phyloP scores from a whole-genome alignment of 2,888 invertebrate species.

The Alloplasta piceator region DNA sequence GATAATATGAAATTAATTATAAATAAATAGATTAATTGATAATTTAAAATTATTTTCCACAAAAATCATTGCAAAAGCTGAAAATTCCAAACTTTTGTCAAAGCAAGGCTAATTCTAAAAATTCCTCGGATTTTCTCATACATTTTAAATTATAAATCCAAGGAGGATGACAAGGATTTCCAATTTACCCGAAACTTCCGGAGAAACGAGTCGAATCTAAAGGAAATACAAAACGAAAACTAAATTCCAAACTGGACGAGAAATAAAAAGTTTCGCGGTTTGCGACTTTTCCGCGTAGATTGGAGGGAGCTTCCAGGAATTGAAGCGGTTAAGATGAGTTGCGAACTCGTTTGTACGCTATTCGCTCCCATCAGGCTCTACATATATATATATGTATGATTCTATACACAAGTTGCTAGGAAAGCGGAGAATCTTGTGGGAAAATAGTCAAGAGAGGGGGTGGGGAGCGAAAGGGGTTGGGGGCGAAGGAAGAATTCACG shows the following conservation, averaged over 20 bases:
- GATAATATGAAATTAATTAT: no score
- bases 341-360: conserved; percentile 64
- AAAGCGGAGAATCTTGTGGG: conserved; percentile 30
- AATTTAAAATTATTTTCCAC: no score
- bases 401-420: background rate
- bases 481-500: conserved; percentile 49
- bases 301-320: conserved; percentile 4
- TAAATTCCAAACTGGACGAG: conserved; percentile 4
- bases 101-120: no score
- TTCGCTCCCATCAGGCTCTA: conserved; percentile 30
- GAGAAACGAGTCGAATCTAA: background rate
- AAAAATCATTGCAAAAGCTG: no score
- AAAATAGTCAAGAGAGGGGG: conserved; percentile 26
- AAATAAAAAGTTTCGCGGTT: conserved; percentile 28
- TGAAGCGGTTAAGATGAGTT: conserved; percentile 66
- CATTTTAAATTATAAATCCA: background rate
- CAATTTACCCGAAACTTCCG: conserved; percentile 10
- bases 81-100: no score
- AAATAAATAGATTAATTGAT: no score
- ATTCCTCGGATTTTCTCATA: background rate
- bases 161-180: background rate
- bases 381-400: background rate
- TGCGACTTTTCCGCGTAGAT: conserved; percentile 23
- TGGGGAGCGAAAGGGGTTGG: conserved; percentile 30
- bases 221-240: conserved; percentile 35